Percentiles rank a stretch among this genome's conserved stretches.
Evolutionary conservation across 35 echinoderm and acorn worm species (phyloP).

Genomic region (Hemicentrotus pulcherrimus): DNA sequence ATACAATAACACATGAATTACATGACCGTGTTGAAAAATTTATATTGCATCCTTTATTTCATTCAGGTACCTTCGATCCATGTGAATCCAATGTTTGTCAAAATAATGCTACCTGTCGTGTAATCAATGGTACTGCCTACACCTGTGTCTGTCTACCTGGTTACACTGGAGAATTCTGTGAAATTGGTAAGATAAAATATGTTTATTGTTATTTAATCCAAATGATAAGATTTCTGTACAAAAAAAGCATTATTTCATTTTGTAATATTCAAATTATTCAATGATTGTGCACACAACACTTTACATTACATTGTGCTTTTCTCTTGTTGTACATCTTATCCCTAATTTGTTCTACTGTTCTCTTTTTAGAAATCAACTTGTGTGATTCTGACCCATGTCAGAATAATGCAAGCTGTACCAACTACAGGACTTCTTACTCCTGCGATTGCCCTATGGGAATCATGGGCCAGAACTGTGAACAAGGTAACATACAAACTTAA

Average conservation of each 20-base stretch:
- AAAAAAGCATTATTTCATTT: no score
- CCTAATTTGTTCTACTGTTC: not conserved
- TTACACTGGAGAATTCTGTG: conserved; percentile 55
- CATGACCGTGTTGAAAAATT: not conserved
- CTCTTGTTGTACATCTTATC: no score
- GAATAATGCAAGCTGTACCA: conserved; percentile 71
- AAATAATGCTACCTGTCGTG: conserved; percentile 62
- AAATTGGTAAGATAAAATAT: conserved; percentile 41
- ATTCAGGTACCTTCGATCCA: conserved; percentile 9
- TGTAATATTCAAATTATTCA: no score
- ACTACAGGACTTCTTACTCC: conserved; percentile 54
- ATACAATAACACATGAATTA: not conserved
- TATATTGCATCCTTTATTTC: not conserved
- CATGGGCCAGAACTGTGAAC: conserved; percentile 63
- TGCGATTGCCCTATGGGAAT: conserved; percentile 69
- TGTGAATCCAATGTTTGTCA: conserved; percentile 69
- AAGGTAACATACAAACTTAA: conserved; percentile 37
- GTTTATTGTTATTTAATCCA: no score
- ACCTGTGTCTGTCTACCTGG: conserved; percentile 59
- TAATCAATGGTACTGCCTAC: conserved; percentile 47
- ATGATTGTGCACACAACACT: no score
- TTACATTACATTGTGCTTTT: no score
- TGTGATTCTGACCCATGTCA: conserved; percentile 79
- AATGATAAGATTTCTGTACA: no score
- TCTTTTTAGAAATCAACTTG: conserved; percentile 53